A percentile compares a stretch with the other conserved stretches of the same genome.
These are phyloP conservation scores for Psephotus haematonotus DNA, from an alignment of 2,113 vertebrate genomes.

Conservation along the genomic window DNA sequence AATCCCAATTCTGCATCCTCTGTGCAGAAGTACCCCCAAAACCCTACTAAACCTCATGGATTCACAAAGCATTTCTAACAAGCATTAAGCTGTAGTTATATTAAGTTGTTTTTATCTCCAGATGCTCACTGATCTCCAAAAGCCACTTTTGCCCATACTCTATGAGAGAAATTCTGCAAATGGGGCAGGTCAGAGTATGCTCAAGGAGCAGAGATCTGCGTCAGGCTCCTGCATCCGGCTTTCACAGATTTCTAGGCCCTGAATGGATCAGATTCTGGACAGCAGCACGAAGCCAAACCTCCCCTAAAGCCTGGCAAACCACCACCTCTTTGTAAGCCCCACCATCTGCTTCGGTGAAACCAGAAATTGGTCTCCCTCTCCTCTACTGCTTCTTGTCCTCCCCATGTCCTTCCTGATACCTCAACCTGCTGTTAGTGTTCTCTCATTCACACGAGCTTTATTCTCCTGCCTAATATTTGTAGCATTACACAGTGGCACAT, in stretches of 20 bases:
- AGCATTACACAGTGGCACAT: neutral
- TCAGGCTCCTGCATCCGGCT: neutral
- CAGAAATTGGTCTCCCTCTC: neutral
- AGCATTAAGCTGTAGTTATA: neutral
- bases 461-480: neutral
- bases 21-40: neutral
- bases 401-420: neutral
- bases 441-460: neutral
- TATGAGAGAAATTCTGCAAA: neutral
- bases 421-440: neutral
- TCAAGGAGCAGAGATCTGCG: neutral
- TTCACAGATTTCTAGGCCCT: neutral
- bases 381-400: neutral
- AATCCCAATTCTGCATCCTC: neutral
- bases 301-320: constrained; percentile 16
- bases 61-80: neutral
- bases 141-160: neutral
- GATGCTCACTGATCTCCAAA: neutral
- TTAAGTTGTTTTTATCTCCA: neutral
- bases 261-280: neutral
- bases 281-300: neutral
- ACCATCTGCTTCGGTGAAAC: constrained; percentile 17
- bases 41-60: neutral
- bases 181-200: neutral
- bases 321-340: constrained; percentile 6